These are phyloP conservation scores for Crossaster papposus DNA, from an alignment of 53 echinoderm and acorn worm species.

Conservation along the genomic window DNA sequence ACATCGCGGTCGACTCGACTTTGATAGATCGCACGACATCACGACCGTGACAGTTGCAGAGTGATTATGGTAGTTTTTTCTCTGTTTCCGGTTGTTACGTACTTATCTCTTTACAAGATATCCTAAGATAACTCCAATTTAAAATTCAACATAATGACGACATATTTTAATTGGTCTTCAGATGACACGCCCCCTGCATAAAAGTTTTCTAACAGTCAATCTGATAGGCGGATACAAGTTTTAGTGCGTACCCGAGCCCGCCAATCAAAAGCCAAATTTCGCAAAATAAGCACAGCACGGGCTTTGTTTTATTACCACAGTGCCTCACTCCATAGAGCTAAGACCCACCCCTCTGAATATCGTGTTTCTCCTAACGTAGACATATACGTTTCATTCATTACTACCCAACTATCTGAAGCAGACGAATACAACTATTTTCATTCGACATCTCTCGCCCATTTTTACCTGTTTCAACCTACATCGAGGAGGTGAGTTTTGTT, in stretches of 20 bases:
- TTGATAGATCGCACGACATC: constrained; percentile 5
- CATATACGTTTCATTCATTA: too few relatives aligned
- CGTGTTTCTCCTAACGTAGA: too few relatives aligned
- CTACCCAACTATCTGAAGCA: too few relatives aligned
- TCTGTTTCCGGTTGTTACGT: not conserved
- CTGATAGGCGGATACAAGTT: not conserved
- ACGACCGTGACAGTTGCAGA: not conserved
- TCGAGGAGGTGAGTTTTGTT: not conserved
- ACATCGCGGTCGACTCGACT: not conserved
- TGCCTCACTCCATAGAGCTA: not conserved
- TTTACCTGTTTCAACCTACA: not conserved
- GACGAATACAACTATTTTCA: not conserved
- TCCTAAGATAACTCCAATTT: not conserved
- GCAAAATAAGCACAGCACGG: too few relatives aligned
- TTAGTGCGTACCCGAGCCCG: not conserved
- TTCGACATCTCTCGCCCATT: not conserved
- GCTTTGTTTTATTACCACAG: not conserved
- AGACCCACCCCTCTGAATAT: too few relatives aligned
- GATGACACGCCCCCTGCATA: not conserved
- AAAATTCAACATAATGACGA: not conserved
- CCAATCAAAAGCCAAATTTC: not conserved
- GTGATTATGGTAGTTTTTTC: not conserved
- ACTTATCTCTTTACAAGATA: not conserved
- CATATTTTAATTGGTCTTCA: too few relatives aligned
- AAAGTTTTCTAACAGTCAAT: not conserved